phyloP scores from a whole-genome alignment of 2,113 vertebrate species.

The Thalassarche chlororhynchos region DNA sequence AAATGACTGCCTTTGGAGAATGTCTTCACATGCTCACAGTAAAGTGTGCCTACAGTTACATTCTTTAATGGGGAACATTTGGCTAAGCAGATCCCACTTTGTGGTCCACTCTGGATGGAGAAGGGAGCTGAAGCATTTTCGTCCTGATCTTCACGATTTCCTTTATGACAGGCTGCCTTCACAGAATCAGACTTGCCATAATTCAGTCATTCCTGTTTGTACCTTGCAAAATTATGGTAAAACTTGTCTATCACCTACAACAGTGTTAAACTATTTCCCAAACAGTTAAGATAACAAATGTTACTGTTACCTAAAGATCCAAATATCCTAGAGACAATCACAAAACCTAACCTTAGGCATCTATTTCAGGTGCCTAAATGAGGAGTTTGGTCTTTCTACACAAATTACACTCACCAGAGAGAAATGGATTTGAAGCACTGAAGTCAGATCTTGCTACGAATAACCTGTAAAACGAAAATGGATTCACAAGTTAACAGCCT shows the following conservation, averaged over 20 bases:
- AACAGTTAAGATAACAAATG: not conserved
- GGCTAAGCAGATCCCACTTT: not conserved
- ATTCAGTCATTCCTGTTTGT: not conserved
- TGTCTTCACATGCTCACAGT: not conserved
- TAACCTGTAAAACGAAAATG: not conserved
- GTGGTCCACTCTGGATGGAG: not conserved
- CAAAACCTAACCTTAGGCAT: not conserved
- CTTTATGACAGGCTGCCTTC: not conserved
- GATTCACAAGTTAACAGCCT: not conserved
- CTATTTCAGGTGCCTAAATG: not conserved
- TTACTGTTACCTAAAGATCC: not conserved
- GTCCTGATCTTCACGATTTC: not conserved
- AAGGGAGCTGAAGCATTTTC: not conserved
- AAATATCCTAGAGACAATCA: not conserved
- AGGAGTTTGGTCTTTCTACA: not conserved
- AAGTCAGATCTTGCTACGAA: not conserved
- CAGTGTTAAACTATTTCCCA: not conserved
- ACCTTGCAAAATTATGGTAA: not conserved
- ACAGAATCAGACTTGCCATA: not conserved
- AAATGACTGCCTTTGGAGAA: not conserved
- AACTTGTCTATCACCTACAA: not conserved
- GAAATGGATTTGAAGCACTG: not conserved
- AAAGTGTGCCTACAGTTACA: not conserved
- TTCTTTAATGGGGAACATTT: not conserved
- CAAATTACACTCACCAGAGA: not conserved